These are phyloP conservation scores for Brachypodius melanocephalos DNA, from an alignment of 2,113 vertebrate species.

Conservation along the genomic window DNA sequence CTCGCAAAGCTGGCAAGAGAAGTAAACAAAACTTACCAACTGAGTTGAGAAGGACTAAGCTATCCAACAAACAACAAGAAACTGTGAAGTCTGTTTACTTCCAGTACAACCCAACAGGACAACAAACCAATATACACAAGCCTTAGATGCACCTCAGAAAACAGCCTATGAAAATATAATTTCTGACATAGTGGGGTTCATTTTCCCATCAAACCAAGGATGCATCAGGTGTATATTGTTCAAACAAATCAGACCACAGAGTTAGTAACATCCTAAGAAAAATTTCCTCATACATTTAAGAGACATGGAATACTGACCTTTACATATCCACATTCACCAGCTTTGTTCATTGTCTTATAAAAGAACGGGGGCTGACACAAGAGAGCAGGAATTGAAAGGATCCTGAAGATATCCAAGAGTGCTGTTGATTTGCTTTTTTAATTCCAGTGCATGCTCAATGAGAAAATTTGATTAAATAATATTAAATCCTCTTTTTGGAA, in stretches of 20 bases:
- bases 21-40: neutral
- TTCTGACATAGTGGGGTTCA: rapidly evolving
- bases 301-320: neutral
- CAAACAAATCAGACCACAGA: neutral
- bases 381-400: neutral
- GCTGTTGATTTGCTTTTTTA: constrained; percentile 12
- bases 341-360: neutral
- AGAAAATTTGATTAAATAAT: constrained; percentile 42
- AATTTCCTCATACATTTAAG: neutral
- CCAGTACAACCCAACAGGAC: neutral
- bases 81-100: neutral
- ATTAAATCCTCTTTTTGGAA: too few species aligned
- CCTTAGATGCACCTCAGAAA: neutral
- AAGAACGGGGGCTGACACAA: neutral
- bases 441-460: constrained; percentile 18
- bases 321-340: neutral
- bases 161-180: neutral
- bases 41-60: neutral
- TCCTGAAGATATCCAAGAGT: constrained; percentile 2
- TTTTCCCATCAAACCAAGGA: neutral
- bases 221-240: neutral
- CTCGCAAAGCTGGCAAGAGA: neutral
- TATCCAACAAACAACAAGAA: neutral
- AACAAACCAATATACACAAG: neutral
- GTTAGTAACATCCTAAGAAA: neutral